These are phyloP conservation scores for Chaetorhynchus papuensis DNA, from an alignment of 2,113 vertebrate genomes.

Conservation along the genomic window DNA sequence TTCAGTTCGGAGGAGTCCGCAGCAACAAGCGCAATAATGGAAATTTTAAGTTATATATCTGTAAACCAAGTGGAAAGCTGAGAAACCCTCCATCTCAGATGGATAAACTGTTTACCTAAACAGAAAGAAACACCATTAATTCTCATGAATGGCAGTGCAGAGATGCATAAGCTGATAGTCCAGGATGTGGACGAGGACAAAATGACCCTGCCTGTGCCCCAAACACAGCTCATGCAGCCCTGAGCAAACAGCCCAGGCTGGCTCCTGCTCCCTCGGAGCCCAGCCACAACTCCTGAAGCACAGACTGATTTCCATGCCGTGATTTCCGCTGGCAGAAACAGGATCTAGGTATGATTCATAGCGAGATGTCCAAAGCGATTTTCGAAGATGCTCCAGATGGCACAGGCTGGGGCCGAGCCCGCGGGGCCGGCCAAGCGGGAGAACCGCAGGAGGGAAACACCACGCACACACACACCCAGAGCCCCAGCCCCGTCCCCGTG, in stretches of 20 bases:
- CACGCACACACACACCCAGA: neutral
- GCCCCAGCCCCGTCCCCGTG: neutral
- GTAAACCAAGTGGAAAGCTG: constrained; percentile 52
- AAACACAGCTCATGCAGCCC: neutral
- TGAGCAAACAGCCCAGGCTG: constrained; percentile 15
- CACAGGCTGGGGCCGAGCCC: neutral
- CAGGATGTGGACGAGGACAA: neutral
- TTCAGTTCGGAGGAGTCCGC: constrained; percentile 45
- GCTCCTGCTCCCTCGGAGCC: constrained; percentile 53
- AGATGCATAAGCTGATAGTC: constrained; percentile 3
- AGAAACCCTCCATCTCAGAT: constrained; percentile 37
- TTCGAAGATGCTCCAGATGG: constrained; percentile 13
- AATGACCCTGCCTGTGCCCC: neutral
- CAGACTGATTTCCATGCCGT: neutral
- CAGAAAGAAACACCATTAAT: constrained; percentile 43
- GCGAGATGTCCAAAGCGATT: neutral
- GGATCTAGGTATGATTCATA: constrained; percentile 37
- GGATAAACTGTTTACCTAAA: constrained; percentile 49
- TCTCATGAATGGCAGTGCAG: constrained; percentile 34
- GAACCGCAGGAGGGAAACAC: neutral
- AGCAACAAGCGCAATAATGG: constrained; percentile 40
- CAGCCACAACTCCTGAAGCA: neutral
- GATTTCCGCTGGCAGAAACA: neutral
- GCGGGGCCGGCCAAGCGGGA: fast-evolving
- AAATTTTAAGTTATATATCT: constrained; percentile 13